Percentiles rank a stretch among this genome's conserved stretches.
phyloP scores from a whole-genome alignment of 2,797 vertebrate genomes.

The Hippocampus kuda region DNA sequence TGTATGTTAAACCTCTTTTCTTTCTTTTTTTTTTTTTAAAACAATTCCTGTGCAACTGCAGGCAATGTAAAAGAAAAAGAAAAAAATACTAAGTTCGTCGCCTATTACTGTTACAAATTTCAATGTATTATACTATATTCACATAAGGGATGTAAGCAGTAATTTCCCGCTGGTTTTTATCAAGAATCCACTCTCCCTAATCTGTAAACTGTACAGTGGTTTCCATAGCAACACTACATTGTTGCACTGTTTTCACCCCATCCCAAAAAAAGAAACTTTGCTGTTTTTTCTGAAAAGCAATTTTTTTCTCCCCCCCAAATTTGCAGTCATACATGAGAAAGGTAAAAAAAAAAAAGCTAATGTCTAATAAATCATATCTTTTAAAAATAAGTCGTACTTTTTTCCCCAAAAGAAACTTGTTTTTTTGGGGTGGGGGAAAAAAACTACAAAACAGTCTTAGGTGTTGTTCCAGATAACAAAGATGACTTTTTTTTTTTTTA shows the following conservation, averaged over 20 bases:
- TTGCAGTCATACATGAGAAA: too few species aligned
- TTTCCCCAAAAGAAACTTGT: not conserved
- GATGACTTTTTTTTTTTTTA: rapidly evolving
- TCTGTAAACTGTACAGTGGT: not conserved
- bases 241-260: too few species aligned
- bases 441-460: too few species aligned
- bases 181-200: not conserved
- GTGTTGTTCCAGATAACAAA: not conserved
- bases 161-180: not conserved
- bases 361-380: too few species aligned
- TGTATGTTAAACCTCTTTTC: not conserved
- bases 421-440: not conserved
- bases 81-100: not conserved
- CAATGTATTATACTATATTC: not conserved
- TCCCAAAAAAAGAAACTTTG: not conserved
- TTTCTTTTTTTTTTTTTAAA: not conserved
- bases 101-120: not conserved
- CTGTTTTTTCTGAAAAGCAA: too few species aligned
- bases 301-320: too few species aligned
- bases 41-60: not conserved
- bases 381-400: not conserved
- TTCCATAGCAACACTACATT: not conserved
- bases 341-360: not conserved
- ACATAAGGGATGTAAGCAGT: not conserved
- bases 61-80: not conserved